phyloP scores from a whole-genome alignment of 2,113 vertebrate genomes.

The Zosterops japonicus region DNA sequence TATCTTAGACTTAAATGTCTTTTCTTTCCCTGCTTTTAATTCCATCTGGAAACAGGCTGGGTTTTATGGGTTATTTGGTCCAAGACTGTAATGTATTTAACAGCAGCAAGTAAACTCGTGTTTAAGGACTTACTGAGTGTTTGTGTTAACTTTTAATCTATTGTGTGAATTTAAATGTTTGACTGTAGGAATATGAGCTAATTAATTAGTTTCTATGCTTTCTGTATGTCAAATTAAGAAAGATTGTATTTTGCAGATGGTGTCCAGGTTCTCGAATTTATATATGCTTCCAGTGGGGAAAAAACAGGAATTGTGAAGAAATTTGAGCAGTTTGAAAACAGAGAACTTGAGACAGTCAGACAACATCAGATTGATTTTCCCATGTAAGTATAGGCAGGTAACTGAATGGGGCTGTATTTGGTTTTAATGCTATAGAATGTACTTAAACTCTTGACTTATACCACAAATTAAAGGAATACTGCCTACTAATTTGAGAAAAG shows the following conservation, averaged over 20 bases:
- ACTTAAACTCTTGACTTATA: background rate
- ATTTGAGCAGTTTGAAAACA: constrained; percentile 80
- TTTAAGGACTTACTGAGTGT: background rate
- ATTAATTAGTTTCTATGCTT: background rate
- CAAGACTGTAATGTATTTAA: background rate
- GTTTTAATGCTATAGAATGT: background rate
- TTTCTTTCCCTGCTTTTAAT: background rate
- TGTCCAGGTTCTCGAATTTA: constrained; percentile 80
- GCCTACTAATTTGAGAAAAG: background rate
- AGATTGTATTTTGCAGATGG: constrained; percentile 72
- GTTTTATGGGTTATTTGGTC: background rate
- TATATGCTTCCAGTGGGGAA: constrained; percentile 86
- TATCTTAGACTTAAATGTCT: background rate
- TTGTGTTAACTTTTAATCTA: background rate
- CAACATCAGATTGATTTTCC: constrained; percentile 76
- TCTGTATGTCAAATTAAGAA: constrained; percentile 5
- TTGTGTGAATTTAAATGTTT: background rate
- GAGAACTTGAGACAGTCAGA: constrained; percentile 81
- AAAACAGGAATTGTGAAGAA: constrained; percentile 84
- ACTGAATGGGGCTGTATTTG: background rate
- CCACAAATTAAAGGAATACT: background rate
- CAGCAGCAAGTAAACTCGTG: background rate
- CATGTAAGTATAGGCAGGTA: constrained; percentile 75
- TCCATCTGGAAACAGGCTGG: background rate
- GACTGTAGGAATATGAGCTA: background rate